Percentiles rank a stretch among this genome's conserved stretches.
Conservation (phyloP, 2,888 invertebrate genomes). For the Ceramica pisi region DNA sequence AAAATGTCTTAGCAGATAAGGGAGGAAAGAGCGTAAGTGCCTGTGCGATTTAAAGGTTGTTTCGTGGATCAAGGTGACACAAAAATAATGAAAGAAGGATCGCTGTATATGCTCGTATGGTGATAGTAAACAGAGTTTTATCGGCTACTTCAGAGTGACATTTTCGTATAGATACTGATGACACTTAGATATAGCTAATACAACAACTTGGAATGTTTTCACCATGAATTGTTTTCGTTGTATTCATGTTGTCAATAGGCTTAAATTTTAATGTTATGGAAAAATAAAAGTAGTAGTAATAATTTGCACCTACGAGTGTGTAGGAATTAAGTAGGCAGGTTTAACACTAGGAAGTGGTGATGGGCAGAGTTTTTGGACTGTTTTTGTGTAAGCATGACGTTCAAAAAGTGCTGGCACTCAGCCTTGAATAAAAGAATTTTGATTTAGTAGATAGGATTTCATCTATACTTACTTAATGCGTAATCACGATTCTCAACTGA, state of each 20-base stretch:
- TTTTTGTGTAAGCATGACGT: too few relatives aligned
- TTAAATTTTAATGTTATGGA: too few relatives aligned
- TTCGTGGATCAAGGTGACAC: conserved; percentile 4
- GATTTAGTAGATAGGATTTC: too few relatives aligned
- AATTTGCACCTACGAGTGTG: too few relatives aligned
- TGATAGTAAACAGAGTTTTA: conserved; percentile 36
- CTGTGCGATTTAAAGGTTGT: background rate
- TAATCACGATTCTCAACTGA: background rate
- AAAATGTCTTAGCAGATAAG: background rate
- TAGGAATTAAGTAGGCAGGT: too few relatives aligned
- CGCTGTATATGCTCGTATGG: conserved; percentile 1
- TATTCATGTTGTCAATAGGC: background rate
- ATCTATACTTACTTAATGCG: background rate
- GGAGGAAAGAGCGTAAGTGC: conserved; percentile 15
- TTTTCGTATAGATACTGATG: background rate
- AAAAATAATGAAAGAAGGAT: background rate
- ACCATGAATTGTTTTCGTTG: background rate
- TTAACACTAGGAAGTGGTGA: too few relatives aligned
- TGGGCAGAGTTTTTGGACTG: too few relatives aligned
- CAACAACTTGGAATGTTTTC: background rate
- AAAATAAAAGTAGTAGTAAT: background rate
- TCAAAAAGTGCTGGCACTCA: too few relatives aligned
- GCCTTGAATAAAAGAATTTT: too few relatives aligned
- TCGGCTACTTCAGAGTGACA: conserved; percentile 1
- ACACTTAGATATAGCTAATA: background rate